Base-by-base conservation (phyloP, 2,888 invertebrate species). In the Erebia epiphron region DNA sequence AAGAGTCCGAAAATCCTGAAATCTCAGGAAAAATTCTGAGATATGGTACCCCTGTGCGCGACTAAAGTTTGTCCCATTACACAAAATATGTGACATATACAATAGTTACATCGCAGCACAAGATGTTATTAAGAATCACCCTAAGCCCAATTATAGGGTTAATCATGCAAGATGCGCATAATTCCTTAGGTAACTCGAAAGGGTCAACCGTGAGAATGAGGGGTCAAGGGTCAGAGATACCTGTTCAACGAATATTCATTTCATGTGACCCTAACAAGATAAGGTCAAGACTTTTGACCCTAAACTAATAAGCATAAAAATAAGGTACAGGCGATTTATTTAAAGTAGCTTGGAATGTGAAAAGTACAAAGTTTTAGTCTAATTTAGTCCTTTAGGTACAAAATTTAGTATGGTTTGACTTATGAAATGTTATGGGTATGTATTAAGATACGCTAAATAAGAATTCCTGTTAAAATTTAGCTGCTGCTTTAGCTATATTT, bases 201-300 rank as follows among this genome's bases (percentile, higher is more conserved):
- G 83, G 75, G 81, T 80, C 79, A 80, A 80, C 82, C 91, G 90
- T 92, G 92, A 84, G 92, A 92, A 89, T 79, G 73, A 75, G 65
- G 81, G 87, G 85, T 86, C 85, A 84, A 76, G 83, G 90, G 89
- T 89, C 89, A 85, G 67, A 64, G 70, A 67, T 82, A 89, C 90
- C 89, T 89, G 86, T 83, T 79, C 79, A 80, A 81, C 81, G 85
- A 85, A 83, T 80, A 81, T 83, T 82, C 83, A 83, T 81, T 79
- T 80, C 73, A 70, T 68, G 76, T 81, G 82, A 80, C 80, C 83
- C 80, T 76, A 75, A 72, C 73, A 73, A 75, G 79, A 80, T 81
- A 79, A 85, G 89, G 87, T 91, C 89, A 86, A 85, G 88, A 89
- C 89, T 86, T 89, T 77, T 91, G 89, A 92, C 92, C 92, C 89